Base-by-base conservation (phyloP, 2,888 invertebrate genomes). In the Agelastica alni region DNA sequence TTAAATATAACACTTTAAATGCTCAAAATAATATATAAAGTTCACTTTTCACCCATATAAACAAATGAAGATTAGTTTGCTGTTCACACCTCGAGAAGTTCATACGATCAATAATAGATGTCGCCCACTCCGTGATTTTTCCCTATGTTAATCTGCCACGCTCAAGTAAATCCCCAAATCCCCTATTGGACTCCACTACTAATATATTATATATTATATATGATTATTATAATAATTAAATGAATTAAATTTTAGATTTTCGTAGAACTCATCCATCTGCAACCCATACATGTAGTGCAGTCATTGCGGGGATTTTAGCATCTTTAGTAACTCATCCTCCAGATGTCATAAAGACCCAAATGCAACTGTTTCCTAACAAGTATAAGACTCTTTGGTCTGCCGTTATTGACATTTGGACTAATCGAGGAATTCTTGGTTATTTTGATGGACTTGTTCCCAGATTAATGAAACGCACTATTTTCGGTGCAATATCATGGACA, bases 401-500 rank as follows among this genome's bases (percentile, higher is more conserved):
- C 0, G 80, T 85, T 7, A 73, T 84, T 17, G 85, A 87, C 68
- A 81, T 92, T 3, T 85, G 88, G 59, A 79, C 84, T 64, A 82
- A 85, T 66, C 86, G 89, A 68, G 90, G 90, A 28, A 51, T 85
- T 2, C 74, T 77, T 67, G 94, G 93, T 4, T 94, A 91, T 74
- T 90, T 93, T 75, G 86, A 89, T 70, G 95, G 95, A 3, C 85
- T 93, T 43, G 86, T 91, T 2, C 93, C 93, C 1, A 81, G 94
- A 59, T 89, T 92, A 85, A 73, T 94, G 44, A 83, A 93, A 32
- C 82, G 93, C 60, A 93, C 93, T 1, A 76, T 94, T 20, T 91
- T 93, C 87, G 89, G 93, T 1, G 88, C 93, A 0, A 87, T 93
- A 86, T 89, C 94, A 0, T 95, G 95, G 95, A 93, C 94, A 1